Base-by-base conservation (phyloP, 2,797 vertebrate genomes). In the Eulemur coronatus region DNA sequence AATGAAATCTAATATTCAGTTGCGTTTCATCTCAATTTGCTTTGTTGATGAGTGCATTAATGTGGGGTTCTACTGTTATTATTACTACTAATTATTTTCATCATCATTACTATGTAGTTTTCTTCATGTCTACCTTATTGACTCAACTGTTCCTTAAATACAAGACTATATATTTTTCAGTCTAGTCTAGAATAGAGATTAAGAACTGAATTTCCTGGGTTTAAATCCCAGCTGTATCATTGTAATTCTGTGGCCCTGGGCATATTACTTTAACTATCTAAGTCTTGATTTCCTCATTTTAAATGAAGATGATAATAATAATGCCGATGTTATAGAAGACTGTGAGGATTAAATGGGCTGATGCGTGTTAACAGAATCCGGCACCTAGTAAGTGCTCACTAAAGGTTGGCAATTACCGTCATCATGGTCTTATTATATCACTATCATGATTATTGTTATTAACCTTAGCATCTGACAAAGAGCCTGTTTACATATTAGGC, bases 221-320 rank as follows among this genome's bases (percentile, higher is more conserved):
- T 92, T 7, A 10, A 92, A 91, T 79, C 28, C 46, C 52, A 81
- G 17, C 35, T 50, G 61, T 35, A 11, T 76, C 30, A 93, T 67
- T 17, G 1, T 90, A 46, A 80, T 96, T 94, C 63, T 80, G n/a
- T 67, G 78, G 76, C 46, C n/a, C 2, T 3, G 28, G n/a, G 17
- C 22, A 78, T 61, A 52, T 48, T 88, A 82, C 46, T 91, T 95
- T 91, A 93, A 67, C 38, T 93, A 65, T 63, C 35, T 75, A 93
- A 75, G 26, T 94, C 24, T 95, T 89, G 26, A 69, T 81, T 91
- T 87, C 55, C 20, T 95, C 55, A n/a, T 63, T 94, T 55, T 88
- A 70, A 86, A 94, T 41, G 11, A 46, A 33, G 43, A 86, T 69
- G 30, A 89, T 41, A 43, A 35, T 35, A 59, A 79, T 33, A 82